A percentile compares a stretch with the other conserved stretches of the same genome.
Evolutionary conservation across 2,888 invertebrate species (phyloP).

Genomic region (Polylopha cassiicola): DNA sequence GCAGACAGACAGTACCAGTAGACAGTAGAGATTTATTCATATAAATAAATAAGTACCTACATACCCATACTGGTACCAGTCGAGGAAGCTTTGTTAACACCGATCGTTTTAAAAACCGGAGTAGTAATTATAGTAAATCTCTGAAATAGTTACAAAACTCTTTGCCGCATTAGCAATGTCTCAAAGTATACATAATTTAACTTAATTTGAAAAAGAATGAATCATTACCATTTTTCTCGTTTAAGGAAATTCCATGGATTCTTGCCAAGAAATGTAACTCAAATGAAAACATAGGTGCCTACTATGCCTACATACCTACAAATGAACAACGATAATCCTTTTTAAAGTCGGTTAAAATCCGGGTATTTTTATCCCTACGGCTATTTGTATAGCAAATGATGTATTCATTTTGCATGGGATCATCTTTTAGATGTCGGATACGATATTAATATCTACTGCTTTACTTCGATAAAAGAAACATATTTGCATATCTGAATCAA

Average conservation of each 20-base stretch:
- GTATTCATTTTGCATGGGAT: slow-evolving; percentile 56
- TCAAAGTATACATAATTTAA: slow-evolving; percentile 10
- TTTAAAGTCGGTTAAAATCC: too few species aligned
- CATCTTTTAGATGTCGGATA: slow-evolving; percentile 58
- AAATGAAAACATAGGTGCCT: not conserved
- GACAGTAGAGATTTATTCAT: too few species aligned
- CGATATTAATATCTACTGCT: slow-evolving; percentile 58
- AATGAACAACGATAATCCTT: too few species aligned
- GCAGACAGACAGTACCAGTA: too few species aligned
- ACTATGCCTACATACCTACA: slow-evolving; percentile 3
- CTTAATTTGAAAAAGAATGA: not conserved
- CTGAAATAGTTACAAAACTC: not conserved
- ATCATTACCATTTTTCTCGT: slow-evolving; percentile 6
- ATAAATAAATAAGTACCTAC: too few species aligned
- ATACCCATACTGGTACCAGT: too few species aligned
- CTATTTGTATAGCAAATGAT: slow-evolving; percentile 72
- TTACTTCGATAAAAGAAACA: slow-evolving; percentile 68
- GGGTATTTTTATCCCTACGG: too few species aligned
- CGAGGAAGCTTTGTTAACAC: too few species aligned
- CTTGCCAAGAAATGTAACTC: not conserved
- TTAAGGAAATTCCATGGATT: slow-evolving; percentile 11
- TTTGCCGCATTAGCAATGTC: not conserved
- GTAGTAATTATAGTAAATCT: too few species aligned
- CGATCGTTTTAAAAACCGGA: too few species aligned
- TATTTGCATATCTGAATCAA: slow-evolving; percentile 67